Evolutionary conservation across 2,888 invertebrate species (phyloP), one percentile per base, ranked within the genome.

Genomic region (Ephialtes manifestator): DNA sequence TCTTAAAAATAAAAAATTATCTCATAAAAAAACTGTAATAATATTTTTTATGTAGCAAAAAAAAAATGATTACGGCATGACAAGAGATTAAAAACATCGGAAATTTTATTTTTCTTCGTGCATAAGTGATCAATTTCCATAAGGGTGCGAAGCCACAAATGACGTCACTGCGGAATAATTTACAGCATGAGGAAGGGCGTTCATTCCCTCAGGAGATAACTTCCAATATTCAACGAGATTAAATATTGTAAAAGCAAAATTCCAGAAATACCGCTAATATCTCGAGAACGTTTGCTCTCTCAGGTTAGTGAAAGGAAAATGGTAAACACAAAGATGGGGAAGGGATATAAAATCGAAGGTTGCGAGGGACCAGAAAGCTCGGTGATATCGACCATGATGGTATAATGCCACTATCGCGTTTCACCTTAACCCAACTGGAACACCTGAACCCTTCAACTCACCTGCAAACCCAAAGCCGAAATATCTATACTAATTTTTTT

Each of bases 201-300:
- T 24, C 35, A 58, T 48, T 35, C 63, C 20, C 71, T 67, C 68
- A 31, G 70, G 65, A 24, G 48, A 43, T 48, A 77, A 65, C 76
- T 83, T 87, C 86, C 87, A 89, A 91, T 91, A 91, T 92, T 90
- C 89, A 88, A 88, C 88, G 88, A 86, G 92, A 91, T 92, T 91
- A 91, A 92, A 91, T 91, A 89, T 91, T 91, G 90, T 89, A 89
- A 91, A 90, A 90, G 90, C 88, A 88, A 90, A 90, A 91, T 92
- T 92, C 90, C 89, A 82, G 78, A 88, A 90, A 91, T 90, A 87
- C 89, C 89, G 81, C 86, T 80, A 85, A 86, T 88, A 88, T 86
- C 87, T 87, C 53, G 48, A 67, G 74, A 77, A 84, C 76, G 70
- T 60, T 18, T 76, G 68, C 46, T 75, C 46, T 53, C 35, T 65